Base-by-base conservation (phyloP, 2,797 vertebrate genomes). In the Ispidina lecontei region DNA sequence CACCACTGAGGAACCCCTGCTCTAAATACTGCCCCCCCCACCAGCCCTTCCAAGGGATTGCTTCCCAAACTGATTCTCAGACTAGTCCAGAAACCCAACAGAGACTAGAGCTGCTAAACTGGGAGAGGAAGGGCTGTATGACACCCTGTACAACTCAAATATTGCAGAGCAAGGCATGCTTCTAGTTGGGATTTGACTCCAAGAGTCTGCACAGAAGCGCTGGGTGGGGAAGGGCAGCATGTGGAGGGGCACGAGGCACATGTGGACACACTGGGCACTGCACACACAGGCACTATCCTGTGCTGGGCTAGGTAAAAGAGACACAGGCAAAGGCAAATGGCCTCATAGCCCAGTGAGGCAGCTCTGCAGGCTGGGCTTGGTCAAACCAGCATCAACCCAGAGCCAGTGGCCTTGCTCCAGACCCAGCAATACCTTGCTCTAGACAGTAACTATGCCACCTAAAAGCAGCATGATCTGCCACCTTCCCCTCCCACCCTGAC, bases 281-380 rank as follows among this genome's bases (percentile, higher is more conserved):
- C 47, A 26, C 3, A 2, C 68, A 26, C 37, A 26, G 31, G 43
- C 59, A 22, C 23, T 35, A 25, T 51, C 37, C 79, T 73, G n/a
- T 2, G 1, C 19, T 22, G 71, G 47, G 68, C 77, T 4, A 5
- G 31, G 43, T 46, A 43, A 82, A 68, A 67, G 46, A 80, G 67
- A 70, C 73, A 25, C 0, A 1, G 43, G 62, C 79, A 51, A 75
- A 72, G 55, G 70, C 31, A 47, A 63, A 81, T 87, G 29, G 33
- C 43, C 82, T 51, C 58, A 12, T 1, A 60, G 93, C 60, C 25
- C 2, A 58, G 55, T 1, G 4, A 70, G 60, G 64, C 85, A 79
- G 75, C 68, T 37, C 22, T 23, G 74, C 47, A 33, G 52, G 39
- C n/a, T 44, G 78, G 91, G 84, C 92, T 93, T 79, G 52, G 62